Conservation (phyloP, 2,113 vertebrate species). For the Australoheros scitulus region DNA sequence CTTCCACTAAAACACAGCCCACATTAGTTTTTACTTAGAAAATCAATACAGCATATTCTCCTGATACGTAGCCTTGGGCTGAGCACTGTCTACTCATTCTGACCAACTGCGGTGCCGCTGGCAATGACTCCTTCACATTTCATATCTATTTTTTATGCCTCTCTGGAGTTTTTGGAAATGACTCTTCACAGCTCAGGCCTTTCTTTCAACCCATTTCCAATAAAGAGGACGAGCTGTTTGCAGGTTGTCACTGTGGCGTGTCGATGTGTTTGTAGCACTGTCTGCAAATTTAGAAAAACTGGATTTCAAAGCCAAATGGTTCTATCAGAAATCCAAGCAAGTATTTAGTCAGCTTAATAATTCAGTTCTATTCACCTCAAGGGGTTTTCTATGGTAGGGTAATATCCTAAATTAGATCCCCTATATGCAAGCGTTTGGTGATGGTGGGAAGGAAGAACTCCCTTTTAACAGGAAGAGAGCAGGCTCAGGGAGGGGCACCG, state of each 20-base stretch:
- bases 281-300: background rate
- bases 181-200: background rate
- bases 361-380: background rate
- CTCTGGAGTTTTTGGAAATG: background rate
- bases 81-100: background rate
- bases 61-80: conserved; percentile 8
- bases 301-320: too few relatives aligned
- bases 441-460: background rate
- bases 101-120: background rate
- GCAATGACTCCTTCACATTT: conserved; percentile 17
- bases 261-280: background rate
- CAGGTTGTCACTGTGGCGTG: background rate
- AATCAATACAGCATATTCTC: conserved; percentile 38
- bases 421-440: background rate
- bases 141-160: conserved; percentile 22
- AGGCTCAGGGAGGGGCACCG: background rate
- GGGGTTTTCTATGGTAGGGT: background rate
- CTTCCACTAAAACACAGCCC: conserved; percentile 17
- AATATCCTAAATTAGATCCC: background rate
- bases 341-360: background rate
- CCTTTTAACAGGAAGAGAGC: background rate
- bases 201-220: background rate
- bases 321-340: background rate
- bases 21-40: conserved; percentile 21
- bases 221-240: background rate